Conservation (phyloP, 2,797 vertebrate species). For the Tenualosa thibaudeaui region DNA sequence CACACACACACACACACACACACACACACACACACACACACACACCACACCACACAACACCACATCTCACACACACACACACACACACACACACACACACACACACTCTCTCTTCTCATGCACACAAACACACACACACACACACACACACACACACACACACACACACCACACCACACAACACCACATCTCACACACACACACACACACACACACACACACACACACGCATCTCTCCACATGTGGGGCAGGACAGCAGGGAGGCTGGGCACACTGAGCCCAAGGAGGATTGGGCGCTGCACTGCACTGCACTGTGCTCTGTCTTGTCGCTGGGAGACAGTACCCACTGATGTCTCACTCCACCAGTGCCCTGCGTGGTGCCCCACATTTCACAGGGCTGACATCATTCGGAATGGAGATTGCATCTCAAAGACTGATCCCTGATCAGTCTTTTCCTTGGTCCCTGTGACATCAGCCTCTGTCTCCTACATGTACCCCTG, state of each 20-base stretch:
- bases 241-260: background rate
- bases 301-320: background rate
- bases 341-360: background rate
- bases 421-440: too few relatives aligned
- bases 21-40: background rate
- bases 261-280: background rate
- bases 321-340: background rate
- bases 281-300: background rate
- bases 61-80: too few relatives aligned
- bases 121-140: too few relatives aligned
- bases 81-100: conserved; percentile 20
- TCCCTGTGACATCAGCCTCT: too few relatives aligned
- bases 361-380: background rate
- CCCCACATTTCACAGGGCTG: background rate
- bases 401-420: background rate
- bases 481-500: too few relatives aligned
- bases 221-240: background rate
- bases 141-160: too few relatives aligned
- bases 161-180: background rate
- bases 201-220: too few relatives aligned
- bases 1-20: background rate
- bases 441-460: too few relatives aligned
- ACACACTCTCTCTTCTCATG: conserved; percentile 25
- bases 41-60: background rate
- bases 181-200: too few relatives aligned